phyloP scores from a whole-genome alignment of 2,113 vertebrate genomes.

The Pantherophis guttatus region DNA sequence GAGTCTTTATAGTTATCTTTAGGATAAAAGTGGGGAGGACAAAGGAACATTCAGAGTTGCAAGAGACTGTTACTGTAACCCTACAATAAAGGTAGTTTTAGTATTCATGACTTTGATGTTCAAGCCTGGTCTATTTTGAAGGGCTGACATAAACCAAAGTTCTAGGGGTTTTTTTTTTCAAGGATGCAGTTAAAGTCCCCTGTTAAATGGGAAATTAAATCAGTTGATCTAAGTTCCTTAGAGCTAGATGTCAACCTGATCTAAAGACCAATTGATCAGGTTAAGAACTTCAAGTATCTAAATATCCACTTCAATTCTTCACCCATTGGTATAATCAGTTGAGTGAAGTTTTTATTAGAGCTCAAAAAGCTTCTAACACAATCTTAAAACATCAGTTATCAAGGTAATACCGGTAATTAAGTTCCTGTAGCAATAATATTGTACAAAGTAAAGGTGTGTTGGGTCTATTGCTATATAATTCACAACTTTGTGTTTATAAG shows the following conservation, averaged over 20 bases:
- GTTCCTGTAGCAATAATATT: background rate
- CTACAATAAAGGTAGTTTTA: background rate
- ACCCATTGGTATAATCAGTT: background rate
- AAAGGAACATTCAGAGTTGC: background rate
- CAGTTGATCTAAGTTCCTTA: background rate
- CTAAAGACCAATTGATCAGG: background rate
- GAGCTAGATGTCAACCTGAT: background rate
- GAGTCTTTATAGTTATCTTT: background rate
- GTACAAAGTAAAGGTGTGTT: background rate
- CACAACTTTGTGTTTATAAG: background rate
- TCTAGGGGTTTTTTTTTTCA: background rate
- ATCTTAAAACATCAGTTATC: background rate
- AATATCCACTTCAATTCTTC: background rate
- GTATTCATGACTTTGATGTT: background rate
- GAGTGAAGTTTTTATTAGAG: background rate
- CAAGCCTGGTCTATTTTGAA: background rate
- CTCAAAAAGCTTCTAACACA: background rate
- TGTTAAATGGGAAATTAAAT: background rate
- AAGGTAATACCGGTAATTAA: background rate
- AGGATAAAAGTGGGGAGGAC: background rate
- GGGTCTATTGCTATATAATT: background rate
- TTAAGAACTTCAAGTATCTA: background rate
- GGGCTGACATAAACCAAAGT: background rate
- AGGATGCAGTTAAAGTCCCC: background rate
- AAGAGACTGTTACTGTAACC: background rate